Evolutionary conservation across 2,797 vertebrate species (phyloP).

Genomic region (Acestrorhynchus altus): DNA sequence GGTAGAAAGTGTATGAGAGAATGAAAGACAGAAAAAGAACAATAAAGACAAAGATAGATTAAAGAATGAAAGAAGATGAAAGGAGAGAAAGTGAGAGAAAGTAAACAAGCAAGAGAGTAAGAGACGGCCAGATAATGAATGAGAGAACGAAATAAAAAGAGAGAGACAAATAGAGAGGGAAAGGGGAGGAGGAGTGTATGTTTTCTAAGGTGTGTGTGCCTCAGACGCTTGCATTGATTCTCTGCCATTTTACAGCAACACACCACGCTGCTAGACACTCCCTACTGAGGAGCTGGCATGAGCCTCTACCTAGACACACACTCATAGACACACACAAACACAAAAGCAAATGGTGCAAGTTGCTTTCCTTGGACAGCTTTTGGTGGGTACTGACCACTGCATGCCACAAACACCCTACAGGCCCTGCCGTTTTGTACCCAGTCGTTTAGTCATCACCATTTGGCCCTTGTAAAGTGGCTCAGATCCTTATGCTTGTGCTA

Average conservation of each 20-base stretch:
- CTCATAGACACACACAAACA: background rate
- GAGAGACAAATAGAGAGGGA: background rate
- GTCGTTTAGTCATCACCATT: too few species aligned
- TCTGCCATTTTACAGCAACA: constrained; percentile 29
- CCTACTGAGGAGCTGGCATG: constrained; percentile 32
- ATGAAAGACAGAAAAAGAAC: background rate
- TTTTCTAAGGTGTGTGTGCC: constrained; percentile 33
- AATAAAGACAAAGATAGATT: background rate
- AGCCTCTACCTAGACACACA: background rate
- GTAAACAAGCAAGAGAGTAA: background rate
- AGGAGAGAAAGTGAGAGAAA: background rate
- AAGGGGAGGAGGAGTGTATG: background rate
- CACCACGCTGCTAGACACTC: constrained; percentile 20
- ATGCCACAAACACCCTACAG: too few species aligned
- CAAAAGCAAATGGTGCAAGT: background rate
- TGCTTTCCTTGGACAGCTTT: too few species aligned
- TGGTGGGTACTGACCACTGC: too few species aligned
- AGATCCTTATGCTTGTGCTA: too few species aligned
- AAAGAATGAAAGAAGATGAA: background rate
- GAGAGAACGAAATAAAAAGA: background rate
- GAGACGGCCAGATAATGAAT: background rate
- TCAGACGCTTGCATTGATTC: constrained; percentile 39
- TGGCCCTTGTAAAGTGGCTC: too few species aligned
- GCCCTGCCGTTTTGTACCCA: too few species aligned
- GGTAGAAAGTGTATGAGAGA: background rate